Conservation (phyloP, 2,113 vertebrate genomes). For the Callipepla squamata region DNA sequence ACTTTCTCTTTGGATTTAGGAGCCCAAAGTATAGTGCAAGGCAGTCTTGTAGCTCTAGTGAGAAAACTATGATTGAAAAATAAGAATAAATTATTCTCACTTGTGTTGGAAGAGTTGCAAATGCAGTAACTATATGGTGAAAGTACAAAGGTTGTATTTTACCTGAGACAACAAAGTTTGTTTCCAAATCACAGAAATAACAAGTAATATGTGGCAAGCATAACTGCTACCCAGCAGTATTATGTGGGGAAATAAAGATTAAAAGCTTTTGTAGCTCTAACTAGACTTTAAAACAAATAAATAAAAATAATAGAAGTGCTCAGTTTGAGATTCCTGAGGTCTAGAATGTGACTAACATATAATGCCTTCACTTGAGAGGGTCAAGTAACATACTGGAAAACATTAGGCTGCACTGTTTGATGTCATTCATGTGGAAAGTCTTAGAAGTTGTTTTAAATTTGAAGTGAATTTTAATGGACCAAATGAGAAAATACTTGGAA, state of each 20-base stretch:
- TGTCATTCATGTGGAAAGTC: slow-evolving; percentile 61
- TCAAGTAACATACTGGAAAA: slow-evolving; percentile 56
- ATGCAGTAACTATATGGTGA: neutral
- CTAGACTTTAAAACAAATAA: neutral
- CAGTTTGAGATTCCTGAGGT: slow-evolving; percentile 24
- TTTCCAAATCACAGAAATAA: neutral
- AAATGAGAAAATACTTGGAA: slow-evolving; percentile 49
- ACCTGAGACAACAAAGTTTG: neutral
- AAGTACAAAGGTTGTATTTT: neutral
- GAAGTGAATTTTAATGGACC: slow-evolving; percentile 56
- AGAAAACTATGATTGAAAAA: neutral
- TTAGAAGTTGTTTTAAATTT: slow-evolving; percentile 51
- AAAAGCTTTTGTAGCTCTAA: neutral
- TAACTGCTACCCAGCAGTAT: neutral
- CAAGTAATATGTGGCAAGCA: neutral
- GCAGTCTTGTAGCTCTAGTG: neutral
- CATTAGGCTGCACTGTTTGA: slow-evolving; percentile 35
- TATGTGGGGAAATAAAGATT: neutral
- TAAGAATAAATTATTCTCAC: neutral
- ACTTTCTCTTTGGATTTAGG: neutral
- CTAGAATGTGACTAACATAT: slow-evolving; percentile 8
- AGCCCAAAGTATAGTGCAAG: neutral
- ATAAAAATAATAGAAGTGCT: neutral
- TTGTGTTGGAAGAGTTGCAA: neutral
- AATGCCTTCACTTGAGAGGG: neutral